Percentiles rank a stretch among this genome's conserved stretches.
Evolutionary conservation across 2,888 invertebrate genomes (phyloP).

Genomic region (Drosophila atripex): DNA sequence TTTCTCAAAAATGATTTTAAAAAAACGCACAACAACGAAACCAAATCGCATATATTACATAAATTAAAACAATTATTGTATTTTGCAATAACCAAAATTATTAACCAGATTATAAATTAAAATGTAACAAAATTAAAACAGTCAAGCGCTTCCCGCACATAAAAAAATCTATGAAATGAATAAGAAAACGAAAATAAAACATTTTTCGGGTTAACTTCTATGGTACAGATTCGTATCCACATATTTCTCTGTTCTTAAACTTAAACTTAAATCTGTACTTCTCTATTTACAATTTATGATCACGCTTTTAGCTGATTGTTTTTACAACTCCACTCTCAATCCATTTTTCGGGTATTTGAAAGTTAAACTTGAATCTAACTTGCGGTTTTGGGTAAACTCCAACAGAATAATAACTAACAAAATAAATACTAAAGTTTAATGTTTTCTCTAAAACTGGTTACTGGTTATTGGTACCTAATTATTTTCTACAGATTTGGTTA

Average conservation of each 20-base stretch:
- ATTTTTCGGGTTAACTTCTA: constrained; percentile 82
- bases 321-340: constrained; percentile 44
- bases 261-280: constrained; percentile 43
- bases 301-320: constrained; percentile 47
- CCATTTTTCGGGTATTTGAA: constrained; percentile 44
- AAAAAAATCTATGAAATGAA: constrained; percentile 22
- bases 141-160: constrained; percentile 36
- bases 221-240: constrained; percentile 41
- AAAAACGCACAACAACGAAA: constrained; percentile 61
- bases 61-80: constrained; percentile 70
- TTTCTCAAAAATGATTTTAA: constrained; percentile 41
- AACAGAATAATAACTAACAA: constrained; percentile 41
- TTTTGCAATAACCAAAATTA: constrained; percentile 83
- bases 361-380: constrained; percentile 41
- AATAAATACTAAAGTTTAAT: constrained; percentile 40
- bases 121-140: constrained; percentile 52
- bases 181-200: constrained; percentile 81
- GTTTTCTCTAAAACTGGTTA: constrained; percentile 50
- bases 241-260: constrained; percentile 36
- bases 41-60: constrained; percentile 47
- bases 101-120: constrained; percentile 65
- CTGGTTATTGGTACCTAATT: constrained; percentile 62
- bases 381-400: constrained; percentile 43
- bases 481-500: constrained; percentile 61
- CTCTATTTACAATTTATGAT: constrained; percentile 44